These are phyloP conservation scores for Magallana nippona DNA, from an alignment of 2,888 invertebrate species.

Conservation along the genomic window DNA sequence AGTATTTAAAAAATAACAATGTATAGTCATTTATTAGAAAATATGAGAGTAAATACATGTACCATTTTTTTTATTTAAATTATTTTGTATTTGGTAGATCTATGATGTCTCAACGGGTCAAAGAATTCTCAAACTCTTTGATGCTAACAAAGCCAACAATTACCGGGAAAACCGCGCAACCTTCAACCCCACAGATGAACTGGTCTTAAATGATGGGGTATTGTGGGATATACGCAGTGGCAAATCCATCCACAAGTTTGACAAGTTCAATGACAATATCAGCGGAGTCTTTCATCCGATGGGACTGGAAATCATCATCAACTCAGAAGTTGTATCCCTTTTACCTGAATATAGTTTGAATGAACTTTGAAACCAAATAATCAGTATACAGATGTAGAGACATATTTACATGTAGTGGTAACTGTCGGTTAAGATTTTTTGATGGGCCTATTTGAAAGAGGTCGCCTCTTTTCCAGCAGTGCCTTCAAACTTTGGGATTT, in stretches of 20 bases:
- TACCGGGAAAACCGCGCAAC: conserved; percentile 96
- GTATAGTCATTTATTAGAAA: too few relatives aligned
- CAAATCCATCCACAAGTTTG: conserved; percentile 96
- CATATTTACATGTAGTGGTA: too few relatives aligned
- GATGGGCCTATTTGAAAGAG: too few relatives aligned
- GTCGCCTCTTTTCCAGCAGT: too few relatives aligned
- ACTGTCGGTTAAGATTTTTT: too few relatives aligned
- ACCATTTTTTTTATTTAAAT: too few relatives aligned
- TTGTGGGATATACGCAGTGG: conserved; percentile 93
- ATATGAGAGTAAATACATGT: too few relatives aligned
- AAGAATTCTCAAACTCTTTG: conserved; percentile 86
- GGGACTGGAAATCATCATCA: conserved; percentile 96
- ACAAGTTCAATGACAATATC: conserved; percentile 96
- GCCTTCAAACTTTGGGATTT: too few relatives aligned
- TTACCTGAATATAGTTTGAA: conserved; percentile 40
- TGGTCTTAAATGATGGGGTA: conserved; percentile 97
- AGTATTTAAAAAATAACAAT: too few relatives aligned
- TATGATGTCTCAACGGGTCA: conserved; percentile 93
- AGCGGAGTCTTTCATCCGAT: conserved; percentile 98
- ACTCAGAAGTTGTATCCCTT: conserved; percentile 90
- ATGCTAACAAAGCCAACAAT: conserved; percentile 91
- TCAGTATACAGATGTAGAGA: too few relatives aligned
- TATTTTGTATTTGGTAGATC: conserved; percentile 82
- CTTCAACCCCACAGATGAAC: conserved; percentile 94
- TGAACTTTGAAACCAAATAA: too few relatives aligned